Percentiles rank a stretch among this genome's conserved stretches.
These are phyloP conservation scores for Agrotis exclamationis DNA, from an alignment of 2,888 invertebrate genomes.

Conservation along the genomic window DNA sequence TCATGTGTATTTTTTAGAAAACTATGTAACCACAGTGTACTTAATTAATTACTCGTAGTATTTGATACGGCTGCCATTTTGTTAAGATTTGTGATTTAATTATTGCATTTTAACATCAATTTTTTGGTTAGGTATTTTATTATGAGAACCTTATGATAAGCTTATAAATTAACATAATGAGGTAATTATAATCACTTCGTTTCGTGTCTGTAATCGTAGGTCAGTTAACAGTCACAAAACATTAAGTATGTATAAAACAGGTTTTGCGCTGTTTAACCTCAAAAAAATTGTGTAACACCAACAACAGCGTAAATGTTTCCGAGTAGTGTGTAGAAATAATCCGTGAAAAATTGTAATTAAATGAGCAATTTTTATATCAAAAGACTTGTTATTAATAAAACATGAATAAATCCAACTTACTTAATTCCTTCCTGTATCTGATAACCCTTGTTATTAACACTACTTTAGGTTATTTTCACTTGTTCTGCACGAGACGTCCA, in stretches of 20 bases:
- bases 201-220: slow-evolving; percentile 7
- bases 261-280: slow-evolving; percentile 44
- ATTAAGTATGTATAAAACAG: slow-evolving; percentile 16
- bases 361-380: slow-evolving; percentile 8
- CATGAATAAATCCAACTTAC: slow-evolving; percentile 49
- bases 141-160: not conserved
- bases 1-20: slow-evolving; percentile 32
- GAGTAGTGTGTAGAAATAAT: slow-evolving; percentile 17
- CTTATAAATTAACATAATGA: not conserved
- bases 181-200: slow-evolving; percentile 5
- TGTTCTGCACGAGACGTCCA: slow-evolving; percentile 63
- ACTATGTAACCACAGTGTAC: not conserved
- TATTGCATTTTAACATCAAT: not conserved
- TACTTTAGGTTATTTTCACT: slow-evolving; percentile 18
- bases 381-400: slow-evolving; percentile 16
- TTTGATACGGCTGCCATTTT: not conserved
- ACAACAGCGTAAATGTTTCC: slow-evolving; percentile 34
- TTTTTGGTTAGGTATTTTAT: not conserved
- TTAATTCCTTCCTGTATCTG: slow-evolving; percentile 25
- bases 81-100: not conserved
- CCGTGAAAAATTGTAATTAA: slow-evolving; percentile 17
- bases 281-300: slow-evolving; percentile 37
- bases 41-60: not conserved
- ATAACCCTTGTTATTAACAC: slow-evolving; percentile 21
- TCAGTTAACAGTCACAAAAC: slow-evolving; percentile 20